Percentiles rank a stretch among this genome's conserved stretches.
phyloP scores from a whole-genome alignment of 2,888 invertebrate species.

The Ptychoptera albimana region DNA sequence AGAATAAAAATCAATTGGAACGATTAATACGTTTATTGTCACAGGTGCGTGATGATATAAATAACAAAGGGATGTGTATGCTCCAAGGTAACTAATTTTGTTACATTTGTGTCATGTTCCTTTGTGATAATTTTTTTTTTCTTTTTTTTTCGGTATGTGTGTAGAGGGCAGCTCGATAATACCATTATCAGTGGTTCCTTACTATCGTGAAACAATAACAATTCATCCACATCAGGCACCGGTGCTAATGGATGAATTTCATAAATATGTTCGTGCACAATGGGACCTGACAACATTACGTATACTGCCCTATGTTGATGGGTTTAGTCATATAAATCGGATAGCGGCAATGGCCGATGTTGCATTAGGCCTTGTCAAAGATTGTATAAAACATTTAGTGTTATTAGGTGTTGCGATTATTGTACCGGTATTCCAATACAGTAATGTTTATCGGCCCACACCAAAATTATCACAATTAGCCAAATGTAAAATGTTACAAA shows the following conservation, averaged over 20 bases:
- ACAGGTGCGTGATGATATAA: slow-evolving; percentile 54
- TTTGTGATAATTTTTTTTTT: neutral
- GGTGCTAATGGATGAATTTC: slow-evolving; percentile 52
- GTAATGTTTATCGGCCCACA: slow-evolving; percentile 59
- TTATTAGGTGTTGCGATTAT: slow-evolving; percentile 58
- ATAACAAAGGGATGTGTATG: slow-evolving; percentile 51
- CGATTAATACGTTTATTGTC: slow-evolving; percentile 42
- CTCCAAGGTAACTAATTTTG: slow-evolving; percentile 35
- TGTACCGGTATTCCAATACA: slow-evolving; percentile 67
- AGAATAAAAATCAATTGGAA: slow-evolving; percentile 36
- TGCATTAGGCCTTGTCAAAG: slow-evolving; percentile 63
- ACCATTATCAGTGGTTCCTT: slow-evolving; percentile 55
- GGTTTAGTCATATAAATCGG: slow-evolving; percentile 62
- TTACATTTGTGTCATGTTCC: neutral
- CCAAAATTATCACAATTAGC: slow-evolving; percentile 50
- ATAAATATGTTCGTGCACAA: slow-evolving; percentile 46
- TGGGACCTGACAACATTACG: slow-evolving; percentile 76
- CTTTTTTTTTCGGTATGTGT: slow-evolving; percentile 1
- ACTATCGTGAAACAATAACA: slow-evolving; percentile 52
- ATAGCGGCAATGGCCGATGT: slow-evolving; percentile 68
- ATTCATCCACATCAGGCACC: slow-evolving; percentile 69
- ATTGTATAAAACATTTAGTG: slow-evolving; percentile 65
- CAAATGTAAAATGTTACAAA: slow-evolving; percentile 45
- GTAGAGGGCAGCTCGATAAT: slow-evolving; percentile 57
- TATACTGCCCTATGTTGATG: slow-evolving; percentile 64